Percentiles rank a stretch among this genome's conserved stretches.
These are phyloP conservation scores for Bufotes viridis DNA, from an alignment of 2,797 vertebrate genomes.

Conservation along the genomic window DNA sequence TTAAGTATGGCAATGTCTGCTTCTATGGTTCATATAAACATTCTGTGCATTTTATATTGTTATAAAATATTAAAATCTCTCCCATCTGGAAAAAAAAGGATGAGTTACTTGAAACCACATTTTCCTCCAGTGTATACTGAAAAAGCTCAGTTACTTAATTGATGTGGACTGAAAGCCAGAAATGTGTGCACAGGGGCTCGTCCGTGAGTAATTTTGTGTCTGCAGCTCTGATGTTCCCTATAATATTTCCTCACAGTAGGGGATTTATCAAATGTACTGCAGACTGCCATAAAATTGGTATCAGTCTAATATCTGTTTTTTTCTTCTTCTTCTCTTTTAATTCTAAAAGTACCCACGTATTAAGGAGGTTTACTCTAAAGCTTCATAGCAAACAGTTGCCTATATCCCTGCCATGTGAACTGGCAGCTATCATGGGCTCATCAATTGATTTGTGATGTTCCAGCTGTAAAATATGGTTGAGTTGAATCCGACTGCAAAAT, in stretches of 20 bases:
- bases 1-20: not conserved
- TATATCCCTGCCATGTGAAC: not conserved
- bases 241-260: constrained; percentile 9
- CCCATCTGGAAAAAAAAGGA: not conserved
- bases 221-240: not conserved
- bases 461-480: not conserved
- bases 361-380: not conserved
- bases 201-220: not conserved
- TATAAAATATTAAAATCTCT: constrained; percentile 8
- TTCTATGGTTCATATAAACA: not conserved
- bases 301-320: not conserved
- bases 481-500: not conserved
- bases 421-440: not conserved
- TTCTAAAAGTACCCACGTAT: not conserved
- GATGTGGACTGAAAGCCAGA: not conserved
- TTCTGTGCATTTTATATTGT: not conserved
- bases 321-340: not conserved
- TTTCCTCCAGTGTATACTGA: not conserved
- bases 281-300: not conserved
- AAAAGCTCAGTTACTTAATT: not conserved
- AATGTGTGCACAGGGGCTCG: not conserved
- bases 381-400: not conserved
- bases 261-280: not conserved
- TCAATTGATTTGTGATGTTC: not conserved
- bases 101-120: not conserved